Evolutionary conservation across 1,140 invertebrate genomes (phyloP), one percentile per base, ranked within the genome.

Genomic region (Episyrphus balteatus): DNA sequence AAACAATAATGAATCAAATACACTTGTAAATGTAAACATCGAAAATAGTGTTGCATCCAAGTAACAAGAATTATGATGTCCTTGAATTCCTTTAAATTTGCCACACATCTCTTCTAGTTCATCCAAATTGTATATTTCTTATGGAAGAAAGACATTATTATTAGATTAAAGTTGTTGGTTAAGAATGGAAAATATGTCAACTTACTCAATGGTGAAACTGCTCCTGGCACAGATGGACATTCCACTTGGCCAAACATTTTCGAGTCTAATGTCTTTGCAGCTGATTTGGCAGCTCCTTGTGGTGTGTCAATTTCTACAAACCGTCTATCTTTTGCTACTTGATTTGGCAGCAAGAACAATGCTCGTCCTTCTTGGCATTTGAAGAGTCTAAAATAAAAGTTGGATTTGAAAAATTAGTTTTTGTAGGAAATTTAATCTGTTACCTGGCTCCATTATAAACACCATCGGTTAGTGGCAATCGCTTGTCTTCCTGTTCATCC

Each of bases 61-160:
- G 69, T 98, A 98, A 68, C 95, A 98, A 0, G 92, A 97, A 73
- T 98, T 98, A 61, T 95, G 89, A 68, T 97, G 92, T 6, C 95
- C 95, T 72, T 98, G 93, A 56, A 97, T 97, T 3, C 94, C 93
- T 52, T 81, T 75, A 61, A 81, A 84, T 70, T 88, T 87, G 15
- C 85, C 82, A 59, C 80, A 84, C 47, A 83, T 73, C 32, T 71
- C 75, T 47, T 79, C 76, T 12, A 86, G 71, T 53, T 83, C 80
- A 12, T 78, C 79, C 19, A 71, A 57, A 26, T 71, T 70, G 39
- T 56, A 53, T 9, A 61, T 53, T 47, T 54, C 65, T 68, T 8
- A 18, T 32, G 18, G 21, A 48, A 2, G 12, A 42, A 50, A 5
- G 7, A 17, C 21, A 33, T 5, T 1, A 7, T 49, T 21, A 39